phyloP scores from a whole-genome alignment of 2,113 vertebrate genomes.

The Arothron firmamentum region DNA sequence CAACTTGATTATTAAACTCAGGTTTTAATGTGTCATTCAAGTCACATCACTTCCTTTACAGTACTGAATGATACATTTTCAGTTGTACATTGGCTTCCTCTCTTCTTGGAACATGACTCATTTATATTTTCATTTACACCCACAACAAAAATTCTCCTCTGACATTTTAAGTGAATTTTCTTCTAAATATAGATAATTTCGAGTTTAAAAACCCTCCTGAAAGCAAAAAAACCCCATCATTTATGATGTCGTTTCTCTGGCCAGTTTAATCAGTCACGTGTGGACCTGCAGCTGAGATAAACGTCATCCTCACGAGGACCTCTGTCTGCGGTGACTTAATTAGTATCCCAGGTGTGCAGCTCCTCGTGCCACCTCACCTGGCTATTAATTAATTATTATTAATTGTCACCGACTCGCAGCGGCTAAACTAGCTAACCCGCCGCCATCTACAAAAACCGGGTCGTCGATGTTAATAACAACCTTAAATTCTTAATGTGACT shows the following conservation, averaged over 20 bases:
- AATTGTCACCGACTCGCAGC: constrained; percentile 41
- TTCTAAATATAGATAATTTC: too few species aligned
- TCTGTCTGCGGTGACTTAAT: constrained; percentile 38
- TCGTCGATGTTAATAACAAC: constrained; percentile 55
- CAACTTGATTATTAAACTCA: too few species aligned
- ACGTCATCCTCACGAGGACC: constrained; percentile 19
- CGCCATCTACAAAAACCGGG: constrained; percentile 34
- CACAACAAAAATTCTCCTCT: too few species aligned
- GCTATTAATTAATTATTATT: constrained; percentile 60
- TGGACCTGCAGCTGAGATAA: constrained; percentile 27
- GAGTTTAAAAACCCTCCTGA: not conserved
- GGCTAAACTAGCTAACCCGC: constrained; percentile 42
- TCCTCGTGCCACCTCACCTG: constrained; percentile 46
- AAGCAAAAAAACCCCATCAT: not conserved
- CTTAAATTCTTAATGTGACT: constrained; percentile 23
- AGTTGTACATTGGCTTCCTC: too few species aligned
- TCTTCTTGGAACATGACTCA: too few species aligned
- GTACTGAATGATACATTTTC: too few species aligned
- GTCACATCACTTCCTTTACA: too few species aligned
- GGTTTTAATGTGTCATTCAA: too few species aligned
- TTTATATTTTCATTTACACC: too few species aligned
- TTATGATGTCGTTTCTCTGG: not conserved
- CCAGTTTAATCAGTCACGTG: constrained; percentile 9
- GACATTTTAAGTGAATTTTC: too few species aligned
- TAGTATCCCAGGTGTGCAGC: constrained; percentile 51